Evolutionary conservation across 2,797 vertebrate species (phyloP), one percentile per base, ranked within the genome.

Genomic region (Hybognathus amarus): DNA sequence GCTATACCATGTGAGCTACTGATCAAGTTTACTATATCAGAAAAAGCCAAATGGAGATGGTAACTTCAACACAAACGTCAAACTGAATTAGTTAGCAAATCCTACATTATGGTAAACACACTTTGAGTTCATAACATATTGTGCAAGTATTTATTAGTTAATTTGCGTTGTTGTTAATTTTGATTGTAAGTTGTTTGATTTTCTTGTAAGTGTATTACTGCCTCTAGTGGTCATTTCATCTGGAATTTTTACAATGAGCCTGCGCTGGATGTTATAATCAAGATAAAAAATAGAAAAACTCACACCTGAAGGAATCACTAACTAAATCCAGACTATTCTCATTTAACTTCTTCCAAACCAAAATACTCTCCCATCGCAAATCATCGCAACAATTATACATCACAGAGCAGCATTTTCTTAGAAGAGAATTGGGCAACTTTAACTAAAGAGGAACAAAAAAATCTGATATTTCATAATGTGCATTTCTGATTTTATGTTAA

Each of bases 311-410:
- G 6, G 33, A 63, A 61, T 59, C 40, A 61, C 8, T 54, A 22
- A 54, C 22, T 33, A 40, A 18, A 76, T 27, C 56, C 2, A 80
- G 52, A 61, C 66, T 36, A 36, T 56, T 59, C 20, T 80, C 40
- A 24, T 74, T 68, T 76, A 54, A 69, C n/a, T 20, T 79, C 12
- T 36, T 67, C 40, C 64, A 77, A 77, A 67, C 18, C 68, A 33
- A 73, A 83, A 64, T 66, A 27, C 27, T 33, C 59, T 82, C 0
- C 30, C 24, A 38, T 82, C 78, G 63, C 33, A 33, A 33, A 33
- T 33, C 30, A 33, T 33, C 30, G 70, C 52, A 24, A 47, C 42
- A 52, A 42, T 63, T 52, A 61, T n/a, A 24, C 11, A 38, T 38
- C 52, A 78, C 45, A 52, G 11, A 76, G 67, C 30, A 47, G 22